Conservation (phyloP, 2,888 invertebrate genomes). For the Galeopsomyia nigrocyanea region DNA sequence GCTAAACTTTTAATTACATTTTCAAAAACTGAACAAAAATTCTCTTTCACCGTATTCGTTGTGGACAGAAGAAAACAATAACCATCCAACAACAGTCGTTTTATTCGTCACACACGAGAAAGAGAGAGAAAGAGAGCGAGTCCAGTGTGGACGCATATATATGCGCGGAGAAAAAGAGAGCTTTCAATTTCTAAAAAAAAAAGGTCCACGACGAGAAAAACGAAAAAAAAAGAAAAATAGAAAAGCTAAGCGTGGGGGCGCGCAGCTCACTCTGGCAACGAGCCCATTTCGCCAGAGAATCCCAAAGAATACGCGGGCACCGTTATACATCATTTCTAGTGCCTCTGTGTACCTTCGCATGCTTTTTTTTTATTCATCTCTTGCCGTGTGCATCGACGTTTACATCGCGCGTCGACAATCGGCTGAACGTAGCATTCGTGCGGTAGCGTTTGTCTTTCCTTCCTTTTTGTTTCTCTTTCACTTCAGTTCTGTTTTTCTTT, state of each 20-base stretch:
- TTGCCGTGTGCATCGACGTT: conserved; percentile 26
- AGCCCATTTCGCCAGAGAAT: conserved; percentile 35
- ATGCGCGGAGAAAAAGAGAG: conserved; percentile 8
- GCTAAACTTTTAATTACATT: too few species aligned
- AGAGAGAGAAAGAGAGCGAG: background rate
- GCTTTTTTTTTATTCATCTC: background rate
- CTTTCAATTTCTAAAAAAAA: conserved; percentile 36
- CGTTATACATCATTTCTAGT: conserved; percentile 41
- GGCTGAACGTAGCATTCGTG: background rate
- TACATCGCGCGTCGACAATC: conserved; percentile 43
- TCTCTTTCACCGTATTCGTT: too few species aligned
- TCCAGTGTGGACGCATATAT: conserved; percentile 18
- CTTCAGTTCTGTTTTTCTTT: too few species aligned
- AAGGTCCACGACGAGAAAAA: conserved; percentile 16
- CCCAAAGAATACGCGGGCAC: conserved; percentile 10
- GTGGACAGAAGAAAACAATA: background rate
- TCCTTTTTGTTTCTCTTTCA: too few species aligned
- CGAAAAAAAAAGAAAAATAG: conserved; percentile 14
- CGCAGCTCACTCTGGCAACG: conserved; percentile 42
- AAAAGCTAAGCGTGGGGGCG: conserved; percentile 7
- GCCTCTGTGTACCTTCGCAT: conserved; percentile 4
- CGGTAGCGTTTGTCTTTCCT: too few species aligned
- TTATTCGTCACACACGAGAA: conserved; percentile 13
- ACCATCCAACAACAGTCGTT: background rate
- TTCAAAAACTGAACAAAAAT: too few species aligned